Evolutionary conservation across 2,113 vertebrate species (phyloP), one percentile per base, ranked within the genome.

Genomic region (Pavo muticus): DNA sequence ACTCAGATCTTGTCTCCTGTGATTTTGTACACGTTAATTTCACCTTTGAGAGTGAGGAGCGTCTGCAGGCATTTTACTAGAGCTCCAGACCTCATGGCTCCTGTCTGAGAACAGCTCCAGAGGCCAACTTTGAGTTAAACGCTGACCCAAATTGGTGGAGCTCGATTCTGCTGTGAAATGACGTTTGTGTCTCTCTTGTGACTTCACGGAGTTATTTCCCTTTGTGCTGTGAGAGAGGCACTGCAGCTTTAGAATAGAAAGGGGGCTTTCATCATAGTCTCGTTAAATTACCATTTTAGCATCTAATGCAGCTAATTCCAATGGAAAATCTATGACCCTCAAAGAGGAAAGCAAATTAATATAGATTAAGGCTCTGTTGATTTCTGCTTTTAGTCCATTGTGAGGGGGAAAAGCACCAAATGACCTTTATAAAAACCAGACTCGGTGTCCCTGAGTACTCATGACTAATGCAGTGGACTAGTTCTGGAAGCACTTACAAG

Each of bases 361-460:
- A 91, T 87, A 81, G 93, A 95, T 95, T 94, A 78, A 76, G 67
- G 67, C 83, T 95, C 40, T 91, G 88, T 79, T 96, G 93, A 73
- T 92, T 84, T 91, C 94, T 87, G 90, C 83, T 94, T 95, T 94
- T 94, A 95, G 93, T 95, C 94, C 86, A 93, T 93, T 94, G 90
- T 90, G 73, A 90, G 80, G 45, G 67, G 80, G 91, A 95, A 84
- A 95, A 76, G 90, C 67, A 88, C 67, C n/a, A 32, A 91, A 69
- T 94, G 88, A 97, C 96, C 93, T 97, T 95, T 95, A 84, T 78
- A 69, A 93, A 94, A 95, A 61, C 21, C 77, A 83, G 80, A 81
- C 68, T 78, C 30, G 0, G 42, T 83, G 79, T 70, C 61, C 84
- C 74, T 69, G 84, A 92, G 80, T 88, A 75, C 89, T 93, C 90